A percentile compares a stretch with the other conserved stretches of the same genome.
These are phyloP conservation scores for Lasiurus cinereus DNA, from an alignment of 2,113 vertebrate genomes.

Conservation along the genomic window DNA sequence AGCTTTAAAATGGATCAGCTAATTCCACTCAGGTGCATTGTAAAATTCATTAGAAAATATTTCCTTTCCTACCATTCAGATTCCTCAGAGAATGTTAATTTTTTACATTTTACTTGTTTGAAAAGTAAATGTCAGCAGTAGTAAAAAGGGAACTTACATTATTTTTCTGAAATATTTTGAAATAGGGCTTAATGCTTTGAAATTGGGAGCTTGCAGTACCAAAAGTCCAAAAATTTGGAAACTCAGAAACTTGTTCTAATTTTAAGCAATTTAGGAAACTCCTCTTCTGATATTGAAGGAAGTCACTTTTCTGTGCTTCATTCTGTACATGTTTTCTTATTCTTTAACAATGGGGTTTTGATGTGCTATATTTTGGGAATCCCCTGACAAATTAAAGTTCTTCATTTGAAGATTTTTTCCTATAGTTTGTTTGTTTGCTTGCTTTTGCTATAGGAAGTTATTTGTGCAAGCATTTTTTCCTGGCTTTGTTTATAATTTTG, in stretches of 20 bases:
- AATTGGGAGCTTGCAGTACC: neutral
- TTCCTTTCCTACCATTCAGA: neutral
- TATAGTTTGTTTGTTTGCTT: neutral
- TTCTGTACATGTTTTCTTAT: neutral
- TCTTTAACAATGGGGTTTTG: conserved; percentile 2
- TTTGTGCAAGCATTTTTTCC: neutral
- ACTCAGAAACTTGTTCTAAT: conserved; percentile 41
- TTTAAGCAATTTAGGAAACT: conserved; percentile 13
- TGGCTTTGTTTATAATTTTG: conserved; percentile 19
- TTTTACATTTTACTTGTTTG: conserved; percentile 35
- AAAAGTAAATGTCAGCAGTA: neutral
- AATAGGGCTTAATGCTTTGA: neutral
- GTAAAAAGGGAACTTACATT: neutral
- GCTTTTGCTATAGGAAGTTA: conserved; percentile 45
- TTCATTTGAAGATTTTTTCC: conserved; percentile 32
- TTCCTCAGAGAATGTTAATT: neutral
- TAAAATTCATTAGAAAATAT: conserved; percentile 30
- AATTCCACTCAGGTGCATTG: conserved; percentile 31
- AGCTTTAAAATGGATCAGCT: conserved; percentile 49
- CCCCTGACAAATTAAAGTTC: neutral
- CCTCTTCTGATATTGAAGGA: conserved; percentile 36
- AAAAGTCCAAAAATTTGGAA: conserved; percentile 39
- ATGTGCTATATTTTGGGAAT: neutral
- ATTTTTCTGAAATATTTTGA: conserved; percentile 56
- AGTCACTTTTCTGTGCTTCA: conserved; percentile 44